Conservation (phyloP, 2,797 vertebrate genomes). For the Mormyrus hasselquistii region DNA sequence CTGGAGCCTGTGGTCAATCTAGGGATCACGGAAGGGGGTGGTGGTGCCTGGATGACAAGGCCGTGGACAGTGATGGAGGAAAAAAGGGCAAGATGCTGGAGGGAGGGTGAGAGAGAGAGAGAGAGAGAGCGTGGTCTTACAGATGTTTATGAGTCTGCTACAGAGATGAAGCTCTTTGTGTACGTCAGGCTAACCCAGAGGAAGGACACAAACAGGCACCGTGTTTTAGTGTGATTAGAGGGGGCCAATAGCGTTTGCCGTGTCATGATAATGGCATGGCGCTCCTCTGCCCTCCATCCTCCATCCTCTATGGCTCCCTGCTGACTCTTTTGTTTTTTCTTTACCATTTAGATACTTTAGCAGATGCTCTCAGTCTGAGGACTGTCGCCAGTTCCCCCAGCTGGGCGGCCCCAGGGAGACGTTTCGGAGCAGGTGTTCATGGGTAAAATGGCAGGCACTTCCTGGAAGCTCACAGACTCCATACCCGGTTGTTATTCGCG, state of each 20-base stretch:
- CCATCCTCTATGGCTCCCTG: conserved; percentile 20
- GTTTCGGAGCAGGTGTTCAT: not conserved
- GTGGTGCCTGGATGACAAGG: not conserved
- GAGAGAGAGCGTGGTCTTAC: not conserved
- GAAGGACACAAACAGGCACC: not conserved
- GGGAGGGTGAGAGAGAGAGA: not conserved
- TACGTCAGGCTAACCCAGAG: conserved; percentile 41
- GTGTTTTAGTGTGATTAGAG: conserved; percentile 33
- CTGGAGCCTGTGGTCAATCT: not conserved
- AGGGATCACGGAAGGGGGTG: not conserved
- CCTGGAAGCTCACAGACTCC: not conserved
- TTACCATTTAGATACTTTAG: not conserved
- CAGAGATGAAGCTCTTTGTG: conserved; percentile 37
- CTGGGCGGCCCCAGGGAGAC: not conserved
- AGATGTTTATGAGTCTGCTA: conserved; percentile 23
- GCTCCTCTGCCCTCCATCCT: conserved; percentile 39
- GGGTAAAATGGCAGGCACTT: not conserved
- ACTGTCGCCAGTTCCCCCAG: not conserved
- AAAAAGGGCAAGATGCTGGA: not conserved
- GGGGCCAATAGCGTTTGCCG: conserved; percentile 54
- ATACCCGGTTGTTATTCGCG: not conserved
- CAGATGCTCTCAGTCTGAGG: not conserved
- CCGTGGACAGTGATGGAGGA: not conserved
- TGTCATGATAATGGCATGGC: conserved; percentile 44
- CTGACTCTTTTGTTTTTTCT: not conserved